Evolutionary conservation across 2,797 vertebrate species (phyloP).

Genomic region (Sardinella longiceps): DNA sequence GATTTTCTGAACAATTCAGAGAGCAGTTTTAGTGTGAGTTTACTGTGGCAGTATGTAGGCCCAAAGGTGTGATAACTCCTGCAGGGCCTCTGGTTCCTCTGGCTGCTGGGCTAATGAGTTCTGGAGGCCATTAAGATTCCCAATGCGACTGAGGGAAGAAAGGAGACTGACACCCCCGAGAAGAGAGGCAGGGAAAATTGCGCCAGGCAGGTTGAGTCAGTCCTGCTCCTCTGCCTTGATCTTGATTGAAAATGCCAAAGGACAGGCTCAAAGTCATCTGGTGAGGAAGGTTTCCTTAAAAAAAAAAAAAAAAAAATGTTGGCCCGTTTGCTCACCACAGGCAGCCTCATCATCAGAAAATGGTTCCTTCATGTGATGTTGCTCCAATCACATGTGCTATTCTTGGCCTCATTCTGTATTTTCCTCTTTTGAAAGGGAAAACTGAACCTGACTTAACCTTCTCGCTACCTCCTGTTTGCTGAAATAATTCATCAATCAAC

Average conservation of each 20-base stretch:
- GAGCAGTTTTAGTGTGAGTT: background rate
- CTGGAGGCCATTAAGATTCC: constrained; percentile 47
- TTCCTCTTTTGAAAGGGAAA: constrained; percentile 22
- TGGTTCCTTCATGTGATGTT: constrained; percentile 35
- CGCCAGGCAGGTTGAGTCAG: constrained; percentile 53
- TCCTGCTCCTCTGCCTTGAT: constrained; percentile 52
- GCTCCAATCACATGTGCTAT: background rate
- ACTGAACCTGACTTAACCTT: background rate
- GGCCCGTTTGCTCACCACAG: constrained; percentile 39
- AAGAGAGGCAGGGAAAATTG: constrained; percentile 55
- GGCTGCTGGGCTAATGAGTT: constrained; percentile 31
- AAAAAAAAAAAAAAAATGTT: constrained; percentile 33
- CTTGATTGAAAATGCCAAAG: constrained; percentile 66
- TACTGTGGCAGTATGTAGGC: background rate
- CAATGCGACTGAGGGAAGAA: constrained; percentile 35
- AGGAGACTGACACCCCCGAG: constrained; percentile 42
- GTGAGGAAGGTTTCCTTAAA: background rate
- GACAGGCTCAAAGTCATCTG: constrained; percentile 50
- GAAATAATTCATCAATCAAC: background rate
- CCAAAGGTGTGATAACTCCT: constrained; percentile 30
- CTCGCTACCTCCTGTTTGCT: background rate
- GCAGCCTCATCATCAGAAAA: constrained; percentile 46
- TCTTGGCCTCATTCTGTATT: background rate
- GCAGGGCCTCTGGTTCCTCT: constrained; percentile 33
- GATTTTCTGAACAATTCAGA: background rate